These are phyloP conservation scores for Cephus cinctus DNA, from an alignment of 1,140 invertebrate genomes.

Conservation along the genomic window DNA sequence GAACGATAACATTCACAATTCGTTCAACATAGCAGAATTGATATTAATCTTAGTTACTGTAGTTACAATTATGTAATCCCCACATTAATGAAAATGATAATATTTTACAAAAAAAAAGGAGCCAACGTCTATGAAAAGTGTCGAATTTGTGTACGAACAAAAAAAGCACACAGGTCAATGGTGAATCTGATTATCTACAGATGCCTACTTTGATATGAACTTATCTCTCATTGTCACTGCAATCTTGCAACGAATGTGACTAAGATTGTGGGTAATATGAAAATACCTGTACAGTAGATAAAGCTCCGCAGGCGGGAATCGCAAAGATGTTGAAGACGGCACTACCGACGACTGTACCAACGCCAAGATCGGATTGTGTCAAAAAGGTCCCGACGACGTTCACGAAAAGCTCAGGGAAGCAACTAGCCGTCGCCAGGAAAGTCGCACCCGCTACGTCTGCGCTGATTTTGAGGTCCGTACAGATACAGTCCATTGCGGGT, in stretches of 20 bases:
- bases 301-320: constrained; percentile 79
- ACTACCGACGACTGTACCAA: constrained; percentile 86
- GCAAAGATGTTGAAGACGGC: constrained; percentile 87
- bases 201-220: too few relatives aligned
- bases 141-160: too few relatives aligned
- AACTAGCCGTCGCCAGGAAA: constrained; percentile 89
- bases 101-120: too few relatives aligned
- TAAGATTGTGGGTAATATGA: constrained; percentile 7
- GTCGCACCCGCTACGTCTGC: constrained; percentile 87
- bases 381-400: constrained; percentile 83
- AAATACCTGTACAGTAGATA: constrained; percentile 71
- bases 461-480: constrained; percentile 69
- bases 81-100: too few relatives aligned
- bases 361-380: constrained; percentile 74
- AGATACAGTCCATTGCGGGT: constrained; percentile 79
- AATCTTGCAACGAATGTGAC: neutral
- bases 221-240: neutral
- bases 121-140: too few relatives aligned
- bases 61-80: too few relatives aligned
- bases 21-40: too few relatives aligned
- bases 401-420: constrained; percentile 87
- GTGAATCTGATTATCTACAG: neutral
- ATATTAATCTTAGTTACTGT: too few relatives aligned
- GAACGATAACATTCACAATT: too few relatives aligned
- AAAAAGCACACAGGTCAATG: too few relatives aligned